Percentiles rank a stretch among this genome's conserved stretches.
Evolutionary conservation across 2,797 vertebrate species (phyloP).

Genomic region (Channa striata): DNA sequence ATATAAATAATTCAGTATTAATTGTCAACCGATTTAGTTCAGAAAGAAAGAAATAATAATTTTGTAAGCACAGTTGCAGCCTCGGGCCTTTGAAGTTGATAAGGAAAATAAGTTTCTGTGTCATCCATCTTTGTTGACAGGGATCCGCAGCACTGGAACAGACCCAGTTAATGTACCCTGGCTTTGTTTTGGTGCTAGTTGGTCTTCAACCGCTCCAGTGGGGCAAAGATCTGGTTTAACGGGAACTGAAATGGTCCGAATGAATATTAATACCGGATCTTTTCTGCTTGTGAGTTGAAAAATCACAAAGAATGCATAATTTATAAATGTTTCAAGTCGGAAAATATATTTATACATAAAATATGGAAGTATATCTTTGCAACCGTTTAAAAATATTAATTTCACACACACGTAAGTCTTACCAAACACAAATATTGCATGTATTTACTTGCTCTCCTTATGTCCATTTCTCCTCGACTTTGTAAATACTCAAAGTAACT

Average conservation of each 20-base stretch:
- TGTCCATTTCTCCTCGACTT: conserved; percentile 1
- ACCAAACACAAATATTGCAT: neutral
- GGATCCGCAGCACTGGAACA: conserved; percentile 15
- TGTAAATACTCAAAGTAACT: conserved; percentile 18
- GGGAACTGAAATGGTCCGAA: conserved; percentile 1
- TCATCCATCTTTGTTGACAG: conserved; percentile 14
- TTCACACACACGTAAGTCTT: neutral
- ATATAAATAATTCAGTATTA: conserved; percentile 1
- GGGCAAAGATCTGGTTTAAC: neutral
- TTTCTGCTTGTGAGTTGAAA: neutral
- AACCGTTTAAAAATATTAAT: conserved; percentile 6
- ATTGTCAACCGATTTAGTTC: conserved; percentile 5
- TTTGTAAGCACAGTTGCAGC: conserved; percentile 1
- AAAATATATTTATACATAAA: neutral
- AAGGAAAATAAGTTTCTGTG: conserved; percentile 21
- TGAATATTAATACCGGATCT: neutral
- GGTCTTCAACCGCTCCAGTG: neutral
- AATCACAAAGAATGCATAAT: conserved; percentile 9
- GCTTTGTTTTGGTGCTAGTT: neutral
- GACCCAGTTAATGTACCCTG: neutral
- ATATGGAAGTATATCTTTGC: neutral
- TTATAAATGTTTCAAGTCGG: neutral
- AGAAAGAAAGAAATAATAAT: conserved; percentile 7
- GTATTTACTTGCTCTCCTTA: neutral
- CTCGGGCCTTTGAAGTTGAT: conserved; percentile 26